These are phyloP conservation scores for Chymomyza costata DNA, from an alignment of 1,140 invertebrate species.

Conservation along the genomic window DNA sequence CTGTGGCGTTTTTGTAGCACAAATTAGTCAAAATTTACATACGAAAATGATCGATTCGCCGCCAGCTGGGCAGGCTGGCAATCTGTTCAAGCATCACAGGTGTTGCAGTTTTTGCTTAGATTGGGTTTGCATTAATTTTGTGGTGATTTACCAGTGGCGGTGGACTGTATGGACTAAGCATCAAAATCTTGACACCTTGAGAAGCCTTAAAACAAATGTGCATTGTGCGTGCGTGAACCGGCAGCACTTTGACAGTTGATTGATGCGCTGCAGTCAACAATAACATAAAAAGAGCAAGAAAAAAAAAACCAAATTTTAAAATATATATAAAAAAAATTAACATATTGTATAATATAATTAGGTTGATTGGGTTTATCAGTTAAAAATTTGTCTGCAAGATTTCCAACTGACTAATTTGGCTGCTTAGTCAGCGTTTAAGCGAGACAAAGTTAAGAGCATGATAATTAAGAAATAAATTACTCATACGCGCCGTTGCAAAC, in stretches of 20 bases:
- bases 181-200: slow-evolving; percentile 20
- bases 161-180: no score
- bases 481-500: slow-evolving; percentile 41
- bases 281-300: slow-evolving; percentile 22
- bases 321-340: not conserved
- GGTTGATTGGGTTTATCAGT: no score
- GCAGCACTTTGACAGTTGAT: slow-evolving; percentile 23
- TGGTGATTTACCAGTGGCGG: slow-evolving; percentile 30
- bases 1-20: no score
- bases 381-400: not conserved
- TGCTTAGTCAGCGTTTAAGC: slow-evolving; percentile 5
- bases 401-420: slow-evolving; percentile 12
- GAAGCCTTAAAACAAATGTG: no score
- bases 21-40: no score
- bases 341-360: not conserved
- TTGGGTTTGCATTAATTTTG: slow-evolving; percentile 24
- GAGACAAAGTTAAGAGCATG: not conserved
- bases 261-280: no score
- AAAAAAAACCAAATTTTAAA: slow-evolving; percentile 1
- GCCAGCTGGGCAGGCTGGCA: no score
- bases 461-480: no score
- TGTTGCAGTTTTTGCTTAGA: slow-evolving; percentile 25
- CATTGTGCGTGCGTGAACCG: slow-evolving; percentile 41
- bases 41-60: no score
- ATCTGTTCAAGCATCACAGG: slow-evolving; percentile 11